Conservation (phyloP, 2,888 invertebrate genomes). For the Nematopogon swammerdamellus region DNA sequence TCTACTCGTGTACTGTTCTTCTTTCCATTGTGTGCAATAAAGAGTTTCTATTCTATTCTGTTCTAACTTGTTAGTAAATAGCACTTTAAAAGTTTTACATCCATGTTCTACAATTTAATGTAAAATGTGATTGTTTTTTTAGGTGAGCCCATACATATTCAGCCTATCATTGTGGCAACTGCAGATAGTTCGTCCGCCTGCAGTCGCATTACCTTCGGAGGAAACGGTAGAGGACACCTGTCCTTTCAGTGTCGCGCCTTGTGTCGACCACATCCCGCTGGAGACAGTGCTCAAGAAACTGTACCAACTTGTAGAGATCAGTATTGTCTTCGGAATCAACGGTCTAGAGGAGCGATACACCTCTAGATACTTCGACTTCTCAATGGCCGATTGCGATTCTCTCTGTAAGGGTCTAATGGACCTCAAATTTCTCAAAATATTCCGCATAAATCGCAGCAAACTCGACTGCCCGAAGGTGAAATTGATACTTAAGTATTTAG, state of each 20-base stretch:
- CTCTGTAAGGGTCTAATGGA: constrained; percentile 50
- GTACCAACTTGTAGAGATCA: constrained; percentile 49
- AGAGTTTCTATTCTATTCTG: no score
- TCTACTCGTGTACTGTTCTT: no score
- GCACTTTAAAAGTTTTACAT: no score
- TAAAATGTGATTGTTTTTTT: constrained; percentile 11
- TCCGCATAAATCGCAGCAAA: constrained; percentile 59
- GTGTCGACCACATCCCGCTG: constrained; percentile 58
- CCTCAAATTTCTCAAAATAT: constrained; percentile 41
- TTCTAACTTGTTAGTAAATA: no score
- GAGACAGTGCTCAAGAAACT: constrained; percentile 49
- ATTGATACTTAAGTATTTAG: constrained; percentile 50
- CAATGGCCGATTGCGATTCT: constrained; percentile 53
- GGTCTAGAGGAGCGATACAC: constrained; percentile 50
- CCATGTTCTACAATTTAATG: not conserved
- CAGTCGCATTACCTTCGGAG: constrained; percentile 26
- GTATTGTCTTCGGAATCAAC: constrained; percentile 37
- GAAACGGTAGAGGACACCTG: constrained; percentile 32
- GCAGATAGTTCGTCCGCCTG: constrained; percentile 50
- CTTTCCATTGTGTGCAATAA: no score
- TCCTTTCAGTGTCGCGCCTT: constrained; percentile 30
- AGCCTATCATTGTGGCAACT: constrained; percentile 49
- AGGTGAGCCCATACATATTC: constrained; percentile 51
- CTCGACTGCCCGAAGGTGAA: constrained; percentile 58
- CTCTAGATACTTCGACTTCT: constrained; percentile 60